phyloP scores from a whole-genome alignment of 1,140 invertebrate genomes.

The Antheraea pernyi region DNA sequence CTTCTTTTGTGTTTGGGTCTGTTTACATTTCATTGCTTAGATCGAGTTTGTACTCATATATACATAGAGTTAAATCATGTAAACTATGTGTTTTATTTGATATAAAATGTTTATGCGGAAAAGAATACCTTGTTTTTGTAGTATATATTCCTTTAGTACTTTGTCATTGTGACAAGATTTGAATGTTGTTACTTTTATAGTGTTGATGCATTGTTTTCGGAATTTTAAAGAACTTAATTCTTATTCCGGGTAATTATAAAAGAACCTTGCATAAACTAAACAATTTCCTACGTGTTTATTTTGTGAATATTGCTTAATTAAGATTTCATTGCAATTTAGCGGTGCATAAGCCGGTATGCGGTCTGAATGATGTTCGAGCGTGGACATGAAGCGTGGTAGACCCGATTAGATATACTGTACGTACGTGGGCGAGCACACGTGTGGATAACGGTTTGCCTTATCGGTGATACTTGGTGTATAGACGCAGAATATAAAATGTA shows the following conservation, averaged over 20 bases:
- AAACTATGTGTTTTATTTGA: no score
- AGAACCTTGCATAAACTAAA: neutral
- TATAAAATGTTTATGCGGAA: no score
- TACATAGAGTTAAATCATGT: no score
- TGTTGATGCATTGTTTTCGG: neutral
- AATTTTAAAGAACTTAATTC: neutral
- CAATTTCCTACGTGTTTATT: neutral
- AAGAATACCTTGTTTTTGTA: neutral
- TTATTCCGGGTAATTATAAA: neutral
- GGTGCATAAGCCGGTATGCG: neutral
- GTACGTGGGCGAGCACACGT: constrained; percentile 46
- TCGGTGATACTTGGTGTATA: constrained; percentile 22
- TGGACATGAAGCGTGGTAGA: constrained; percentile 14
- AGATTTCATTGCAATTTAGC: neutral
- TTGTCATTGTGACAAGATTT: neutral
- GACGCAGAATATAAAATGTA: constrained; percentile 9
- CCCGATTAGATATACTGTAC: constrained; percentile 30
- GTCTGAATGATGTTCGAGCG: neutral
- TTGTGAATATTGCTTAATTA: neutral
- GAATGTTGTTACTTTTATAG: neutral
- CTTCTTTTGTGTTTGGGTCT: no score
- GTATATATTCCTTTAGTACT: neutral
- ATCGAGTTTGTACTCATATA: no score
- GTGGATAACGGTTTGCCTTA: constrained; percentile 54
- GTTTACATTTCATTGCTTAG: no score